Base-by-base conservation (phyloP, 2,888 invertebrate species). In the Augiades crinisus region DNA sequence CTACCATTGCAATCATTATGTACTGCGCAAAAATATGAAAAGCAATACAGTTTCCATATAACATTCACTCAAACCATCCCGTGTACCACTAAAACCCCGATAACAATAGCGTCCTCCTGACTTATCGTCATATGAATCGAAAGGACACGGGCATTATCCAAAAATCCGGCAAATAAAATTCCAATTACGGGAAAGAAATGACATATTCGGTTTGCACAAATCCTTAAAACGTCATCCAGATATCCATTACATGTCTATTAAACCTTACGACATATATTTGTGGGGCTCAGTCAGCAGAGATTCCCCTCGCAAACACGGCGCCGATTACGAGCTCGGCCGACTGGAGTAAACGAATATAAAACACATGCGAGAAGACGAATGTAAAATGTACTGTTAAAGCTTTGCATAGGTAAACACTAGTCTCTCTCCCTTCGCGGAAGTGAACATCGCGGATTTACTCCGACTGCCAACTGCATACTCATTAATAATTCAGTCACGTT, bases 171-270 rank as follows among this genome's bases (percentile, higher is more conserved):
- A 82, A 85, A 89, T 88, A 85, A 88, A 88, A 87, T 84, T 86
- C 81, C 84, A 86, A 87, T 89, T 79, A 70, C 69, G 72, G 74
- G 74, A 78, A 81, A 76, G 78, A 83, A 85, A 86, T 87, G 87
- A 86, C 88, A 86, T 87, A 87, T 87, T 88, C 84, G 82, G 89
- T 88, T 88, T 89, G 88, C 89, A 75, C 87, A 89, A 89, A 89
- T 88, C 89, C 89, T 89, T 88, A 88, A 88, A 88, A 84, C 81
- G 89, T 88, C 89, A 89, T 89, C 86, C 87, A 87, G 88, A 89
- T 88, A 89, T 89, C 89, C 87, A 89, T 89, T 88, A 89, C 89
- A 89, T 88, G 86, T 88, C 86, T 88, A 89, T 89, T 89, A 89
- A 88, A 88, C 88, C 89, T 88, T 83, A 88, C 87, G 89, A 89